Evolutionary conservation across 2,113 vertebrate species (phyloP), one percentile per base, ranked within the genome.

Genomic region (Cercopithecus mona): DNA sequence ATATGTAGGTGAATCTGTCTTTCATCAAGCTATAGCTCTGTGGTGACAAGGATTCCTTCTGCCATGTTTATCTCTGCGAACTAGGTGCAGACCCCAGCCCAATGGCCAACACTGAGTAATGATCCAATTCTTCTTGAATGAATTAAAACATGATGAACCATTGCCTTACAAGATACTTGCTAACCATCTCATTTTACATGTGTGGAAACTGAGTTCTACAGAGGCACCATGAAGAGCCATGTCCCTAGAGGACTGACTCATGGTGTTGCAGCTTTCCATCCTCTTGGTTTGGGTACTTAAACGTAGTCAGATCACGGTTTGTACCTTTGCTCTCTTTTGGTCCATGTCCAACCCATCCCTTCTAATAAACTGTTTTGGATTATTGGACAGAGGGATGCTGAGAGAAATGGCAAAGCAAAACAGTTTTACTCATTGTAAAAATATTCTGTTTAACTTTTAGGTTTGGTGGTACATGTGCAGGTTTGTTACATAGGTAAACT

Each of bases 201-300:
- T 25, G 23, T 72, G 45, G 90, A 93, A 79, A 92, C 40, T 61
- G 73, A 68, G 40, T 88, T 83, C 55, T 88, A 16, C 94, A 66
- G n/a, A 75, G 27, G 35, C 52, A 64, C 66, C 12, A 9, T 38
- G 20, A 83, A 6, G 52, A 68, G 12, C 8, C 52, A 25, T 35
- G 55, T 11, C 20, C 38, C 25, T 2, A 57, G 43, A 81, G 22
- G 25, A 81, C 4, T 40, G 9, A 27, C 0, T 0, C 0, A 1
- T 11, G 40, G 14, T 35, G 9, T 3, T 73, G 52, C 5, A 82
- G 3, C 43, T 32, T 32, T 7, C 20, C 14, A 10, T 8, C 16
- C 25, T 75, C 80, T 10, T n/a, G 17, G 45, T 17, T 50, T 84
- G 38, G 48, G 11, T 6, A 5, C 27, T 75, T 48, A 48, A 43